A percentile compares a stretch with the other conserved stretches of the same genome.
Conservation (phyloP, 2,113 vertebrate genomes). For the Calcarius ornatus region DNA sequence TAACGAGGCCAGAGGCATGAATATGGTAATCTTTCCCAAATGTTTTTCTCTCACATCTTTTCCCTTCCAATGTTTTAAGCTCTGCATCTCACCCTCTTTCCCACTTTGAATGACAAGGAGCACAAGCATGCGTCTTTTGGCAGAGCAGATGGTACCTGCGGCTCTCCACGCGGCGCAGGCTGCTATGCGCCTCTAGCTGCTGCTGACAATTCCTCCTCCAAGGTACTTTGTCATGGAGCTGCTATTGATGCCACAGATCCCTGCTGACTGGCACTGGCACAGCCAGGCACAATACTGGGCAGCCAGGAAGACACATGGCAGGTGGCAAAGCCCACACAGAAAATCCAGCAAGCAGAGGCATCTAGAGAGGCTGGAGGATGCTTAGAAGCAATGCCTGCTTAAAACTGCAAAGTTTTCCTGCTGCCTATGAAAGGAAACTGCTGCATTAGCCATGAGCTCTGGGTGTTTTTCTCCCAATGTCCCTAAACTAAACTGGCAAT, state of each 20-base stretch:
- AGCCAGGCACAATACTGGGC: background rate
- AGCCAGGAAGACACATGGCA: background rate
- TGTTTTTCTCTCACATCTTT: background rate
- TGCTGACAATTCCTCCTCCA: conserved; percentile 7
- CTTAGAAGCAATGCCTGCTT: background rate
- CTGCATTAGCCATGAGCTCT: background rate
- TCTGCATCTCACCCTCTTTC: background rate
- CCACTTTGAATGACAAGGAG: background rate
- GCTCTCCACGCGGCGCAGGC: background rate
- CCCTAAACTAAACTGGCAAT: background rate
- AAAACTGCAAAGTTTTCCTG: background rate
- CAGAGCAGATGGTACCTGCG: conserved; percentile 7
- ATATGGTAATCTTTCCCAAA: background rate
- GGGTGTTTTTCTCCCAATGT: background rate
- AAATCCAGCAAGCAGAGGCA: background rate
- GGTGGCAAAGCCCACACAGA: background rate
- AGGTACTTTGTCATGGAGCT: background rate
- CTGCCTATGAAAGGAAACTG: background rate
- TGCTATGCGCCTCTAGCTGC: background rate
- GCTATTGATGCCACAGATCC: background rate
- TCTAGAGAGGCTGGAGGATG: background rate
- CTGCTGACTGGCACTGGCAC: background rate
- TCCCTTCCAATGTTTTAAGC: background rate
- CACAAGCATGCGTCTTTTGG: background rate
- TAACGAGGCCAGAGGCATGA: background rate